A percentile compares a stretch with the other conserved stretches of the same genome.
Evolutionary conservation across 2,113 vertebrate genomes (phyloP).

Genomic region (Alectura lathami): DNA sequence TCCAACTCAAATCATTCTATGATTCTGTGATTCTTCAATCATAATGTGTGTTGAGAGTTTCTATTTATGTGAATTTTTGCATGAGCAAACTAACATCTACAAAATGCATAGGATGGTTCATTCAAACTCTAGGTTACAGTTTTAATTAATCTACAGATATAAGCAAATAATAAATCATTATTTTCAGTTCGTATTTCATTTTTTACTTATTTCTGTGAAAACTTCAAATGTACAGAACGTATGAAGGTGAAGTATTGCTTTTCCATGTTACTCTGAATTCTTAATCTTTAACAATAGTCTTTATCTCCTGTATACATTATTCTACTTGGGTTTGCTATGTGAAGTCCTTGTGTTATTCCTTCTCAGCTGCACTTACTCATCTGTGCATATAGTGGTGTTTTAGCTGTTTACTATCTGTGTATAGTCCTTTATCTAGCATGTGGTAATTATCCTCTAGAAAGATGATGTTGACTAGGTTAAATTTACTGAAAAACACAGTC

Average conservation of each 20-base stretch:
- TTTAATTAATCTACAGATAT: neutral
- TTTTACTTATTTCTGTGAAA: neutral
- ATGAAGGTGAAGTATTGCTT: neutral
- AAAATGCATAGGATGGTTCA: neutral
- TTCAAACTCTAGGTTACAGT: neutral
- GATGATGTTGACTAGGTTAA: neutral
- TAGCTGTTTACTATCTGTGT: neutral
- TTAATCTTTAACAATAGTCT: neutral
- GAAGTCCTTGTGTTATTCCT: neutral
- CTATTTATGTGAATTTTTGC: neutral
- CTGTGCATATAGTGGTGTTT: neutral
- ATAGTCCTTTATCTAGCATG: neutral
- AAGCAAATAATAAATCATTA: neutral
- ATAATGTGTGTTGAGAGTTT: neutral
- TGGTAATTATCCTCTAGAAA: neutral
- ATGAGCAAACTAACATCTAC: neutral
- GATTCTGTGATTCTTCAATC: neutral
- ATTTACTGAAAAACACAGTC: neutral
- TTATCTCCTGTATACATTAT: neutral
- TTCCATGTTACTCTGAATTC: neutral
- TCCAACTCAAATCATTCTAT: neutral
- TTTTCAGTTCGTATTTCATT: neutral
- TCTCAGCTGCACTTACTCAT: neutral
- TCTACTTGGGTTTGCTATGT: neutral
- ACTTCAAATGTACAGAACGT: neutral